phyloP scores from a whole-genome alignment of 2,888 invertebrate species.

The Keiferia lycopersicella region DNA sequence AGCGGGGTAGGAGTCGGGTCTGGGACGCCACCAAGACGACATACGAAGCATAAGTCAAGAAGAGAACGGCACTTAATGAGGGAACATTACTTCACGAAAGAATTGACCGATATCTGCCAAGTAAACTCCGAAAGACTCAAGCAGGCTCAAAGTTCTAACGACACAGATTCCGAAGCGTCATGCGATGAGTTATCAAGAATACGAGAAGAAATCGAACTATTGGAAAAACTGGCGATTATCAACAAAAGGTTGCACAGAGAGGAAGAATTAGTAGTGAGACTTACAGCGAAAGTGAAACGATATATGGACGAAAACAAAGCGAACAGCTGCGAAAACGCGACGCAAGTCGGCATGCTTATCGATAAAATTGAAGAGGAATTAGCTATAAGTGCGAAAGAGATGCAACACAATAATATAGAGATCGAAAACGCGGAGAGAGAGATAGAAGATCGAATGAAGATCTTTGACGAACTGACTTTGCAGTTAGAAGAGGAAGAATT shows the following conservation, averaged over 20 bases:
- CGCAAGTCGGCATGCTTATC: conserved; percentile 72
- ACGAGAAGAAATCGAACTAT: conserved; percentile 85
- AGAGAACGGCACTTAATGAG: conserved; percentile 77
- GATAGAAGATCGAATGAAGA: conserved; percentile 75
- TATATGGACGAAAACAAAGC: conserved; percentile 79
- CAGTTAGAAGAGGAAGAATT: conserved; percentile 77
- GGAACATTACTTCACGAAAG: conserved; percentile 80
- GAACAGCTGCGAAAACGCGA: conserved; percentile 72
- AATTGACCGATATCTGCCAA: conserved; percentile 77
- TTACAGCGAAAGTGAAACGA: conserved; percentile 84
- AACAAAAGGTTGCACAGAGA: conserved; percentile 88
- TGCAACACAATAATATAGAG: conserved; percentile 76
- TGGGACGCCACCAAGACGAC: conserved; percentile 81
- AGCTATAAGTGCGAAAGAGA: conserved; percentile 73
- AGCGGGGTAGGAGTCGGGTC: conserved; percentile 86
- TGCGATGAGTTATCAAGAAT: conserved; percentile 80
- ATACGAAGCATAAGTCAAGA: conserved; percentile 78
- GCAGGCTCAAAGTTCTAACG: conserved; percentile 60
- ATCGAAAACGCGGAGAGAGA: conserved; percentile 76
- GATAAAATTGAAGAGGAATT: conserved; percentile 79
- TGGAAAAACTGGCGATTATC: conserved; percentile 87
- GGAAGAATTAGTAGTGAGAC: conserved; percentile 85
- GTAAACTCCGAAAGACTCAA: conserved; percentile 74
- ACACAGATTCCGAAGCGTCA: conserved; percentile 76
- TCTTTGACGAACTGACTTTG: conserved; percentile 77